Base-by-base conservation (phyloP, 1,140 invertebrate genomes). In the Melanaphis sacchari region DNA sequence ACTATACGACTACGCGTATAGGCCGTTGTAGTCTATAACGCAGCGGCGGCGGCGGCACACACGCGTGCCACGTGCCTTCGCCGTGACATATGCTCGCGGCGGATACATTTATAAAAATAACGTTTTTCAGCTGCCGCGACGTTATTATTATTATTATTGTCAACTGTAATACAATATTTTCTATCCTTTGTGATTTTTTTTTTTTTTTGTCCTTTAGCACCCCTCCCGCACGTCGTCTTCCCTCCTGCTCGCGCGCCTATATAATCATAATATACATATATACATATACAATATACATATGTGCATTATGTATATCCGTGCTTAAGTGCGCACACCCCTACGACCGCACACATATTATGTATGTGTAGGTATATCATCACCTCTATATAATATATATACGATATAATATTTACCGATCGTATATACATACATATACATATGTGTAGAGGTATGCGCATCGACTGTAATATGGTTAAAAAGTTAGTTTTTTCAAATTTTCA, bases 151-250 rank as follows among this genome's bases (percentile, higher is more conserved):
- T 90, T 89, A 36, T 90, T 82, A 91, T 91, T 93, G 91, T 93
- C 91, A 93, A 93, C 76, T 93, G 91, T 93, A 93, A 93, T 93
- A 93, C 91, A 93, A 93, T 93, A 93, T 93, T 93, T 84, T 93
- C 76, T 41, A n/a, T 90, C 91, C 76, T 93, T 93, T 93, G 91
- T 93, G 66, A 43, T 26, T 59, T 90, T 40, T 52, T 22, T 26
- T 38, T 90, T 59, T 90, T 90, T 59, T 22, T 85, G 31, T 49
- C 46, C n/a, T n/a, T 9, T 15, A 2, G 15, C 85, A 22, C 43
- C 8, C 36, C n/a, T 22, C 38, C 36, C 41, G 9, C 66, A 24
- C 41, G 21, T 6, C 43, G 36, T 26, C 54, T 18, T 24, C 66
- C 31, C 40, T 21, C 6, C 8, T 15, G 76, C 2, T 31, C 24